phyloP scores from a whole-genome alignment of 2,888 invertebrate genomes.

The Willowsia nigromaculata region DNA sequence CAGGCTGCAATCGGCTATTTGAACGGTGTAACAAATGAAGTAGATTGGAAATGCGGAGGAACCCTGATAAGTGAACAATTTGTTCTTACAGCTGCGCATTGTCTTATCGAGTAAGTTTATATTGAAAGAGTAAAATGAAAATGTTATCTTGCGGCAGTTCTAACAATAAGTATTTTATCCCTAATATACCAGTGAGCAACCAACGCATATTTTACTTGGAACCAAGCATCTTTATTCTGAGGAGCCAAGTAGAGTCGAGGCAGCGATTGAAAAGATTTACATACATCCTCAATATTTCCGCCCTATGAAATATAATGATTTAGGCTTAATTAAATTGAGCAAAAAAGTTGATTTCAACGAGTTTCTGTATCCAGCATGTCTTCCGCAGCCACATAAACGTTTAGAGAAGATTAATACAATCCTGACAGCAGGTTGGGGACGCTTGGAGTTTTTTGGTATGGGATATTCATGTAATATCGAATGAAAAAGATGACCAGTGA shows the following conservation, averaged over 20 bases:
- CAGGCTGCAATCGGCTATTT: constrained; percentile 74
- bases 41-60: constrained; percentile 73
- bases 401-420: neutral
- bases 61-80: constrained; percentile 63
- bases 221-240: constrained; percentile 53
- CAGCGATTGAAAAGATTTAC: constrained; percentile 60
- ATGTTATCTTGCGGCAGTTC: neutral
- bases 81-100: constrained; percentile 42
- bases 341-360: constrained; percentile 56
- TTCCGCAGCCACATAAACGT: constrained; percentile 72
- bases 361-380: constrained; percentile 74
- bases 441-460: constrained; percentile 51
- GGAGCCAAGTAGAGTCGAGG: constrained; percentile 48
- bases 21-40: neutral
- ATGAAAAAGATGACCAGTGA: no score
- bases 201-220: constrained; percentile 66
- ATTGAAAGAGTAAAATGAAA: no score
- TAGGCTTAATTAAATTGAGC: constrained; percentile 77
- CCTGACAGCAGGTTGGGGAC: constrained; percentile 51
- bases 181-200: constrained; percentile 41
- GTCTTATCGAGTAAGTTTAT: neutral
- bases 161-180: neutral
- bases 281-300: constrained; percentile 75
- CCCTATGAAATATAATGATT: constrained; percentile 76
- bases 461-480: neutral